Percentiles rank a stretch among this genome's conserved stretches.
Evolutionary conservation across 2,888 invertebrate species (phyloP).

Genomic region (Tethea ocularis): DNA sequence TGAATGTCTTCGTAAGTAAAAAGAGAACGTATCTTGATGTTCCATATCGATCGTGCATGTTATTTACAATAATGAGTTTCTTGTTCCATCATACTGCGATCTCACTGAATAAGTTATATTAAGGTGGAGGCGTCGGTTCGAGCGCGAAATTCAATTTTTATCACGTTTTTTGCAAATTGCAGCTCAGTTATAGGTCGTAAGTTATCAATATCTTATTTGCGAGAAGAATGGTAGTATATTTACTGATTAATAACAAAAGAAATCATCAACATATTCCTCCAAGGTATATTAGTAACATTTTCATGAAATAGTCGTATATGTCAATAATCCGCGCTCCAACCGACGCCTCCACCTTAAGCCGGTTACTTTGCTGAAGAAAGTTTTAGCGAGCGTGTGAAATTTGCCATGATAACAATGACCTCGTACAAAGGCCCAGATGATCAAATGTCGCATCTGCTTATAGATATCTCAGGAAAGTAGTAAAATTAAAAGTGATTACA

Average conservation of each 20-base stretch:
- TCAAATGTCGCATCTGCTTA: conserved; percentile 16
- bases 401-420: conserved; percentile 50
- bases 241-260: too few species aligned
- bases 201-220: too few species aligned
- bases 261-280: too few species aligned
- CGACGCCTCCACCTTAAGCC: too few species aligned
- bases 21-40: conserved; percentile 20
- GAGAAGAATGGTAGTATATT: too few species aligned
- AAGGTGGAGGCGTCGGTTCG: too few species aligned
- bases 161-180: too few species aligned
- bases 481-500: conserved; percentile 9
- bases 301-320: too few species aligned
- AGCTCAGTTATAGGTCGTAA: too few species aligned
- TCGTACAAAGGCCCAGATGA: conserved; percentile 24
- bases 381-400: conserved; percentile 57
- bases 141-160: too few species aligned
- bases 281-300: too few species aligned
- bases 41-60: conserved; percentile 44
- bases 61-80: conserved; percentile 54
- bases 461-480: conserved; percentile 8
- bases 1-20: conserved; percentile 14
- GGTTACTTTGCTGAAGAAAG: conserved; percentile 50
- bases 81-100: conserved; percentile 31
- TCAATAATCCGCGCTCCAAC: too few species aligned
- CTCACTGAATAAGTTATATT: conserved; percentile 35